These are phyloP conservation scores for Crocallis elinguaria DNA, from an alignment of 2,888 invertebrate species.

Conservation along the genomic window DNA sequence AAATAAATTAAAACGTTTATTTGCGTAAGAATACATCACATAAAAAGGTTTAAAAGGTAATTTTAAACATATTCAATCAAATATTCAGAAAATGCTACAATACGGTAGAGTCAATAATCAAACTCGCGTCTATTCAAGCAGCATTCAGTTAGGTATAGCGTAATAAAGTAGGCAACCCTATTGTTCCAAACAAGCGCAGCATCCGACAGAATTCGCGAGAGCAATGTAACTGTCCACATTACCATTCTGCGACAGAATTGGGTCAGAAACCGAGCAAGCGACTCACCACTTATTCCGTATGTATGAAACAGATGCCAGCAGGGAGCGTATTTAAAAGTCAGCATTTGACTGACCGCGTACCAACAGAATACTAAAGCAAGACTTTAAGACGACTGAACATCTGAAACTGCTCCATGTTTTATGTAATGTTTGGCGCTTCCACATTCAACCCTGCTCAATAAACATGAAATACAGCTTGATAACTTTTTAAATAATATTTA, in stretches of 20 bases:
- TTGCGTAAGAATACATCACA: too few relatives aligned
- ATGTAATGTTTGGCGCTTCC: conserved; percentile 13
- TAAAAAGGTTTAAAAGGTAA: too few relatives aligned
- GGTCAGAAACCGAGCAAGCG: conserved; percentile 46
- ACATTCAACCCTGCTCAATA: not conserved
- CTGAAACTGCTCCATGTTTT: conserved; percentile 36
- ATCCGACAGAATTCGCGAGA: not conserved
- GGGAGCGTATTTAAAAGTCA: conserved; percentile 70
- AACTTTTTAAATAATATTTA: too few relatives aligned
- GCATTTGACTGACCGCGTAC: conserved; percentile 67
- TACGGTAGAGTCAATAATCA: too few relatives aligned
- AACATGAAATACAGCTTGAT: not conserved
- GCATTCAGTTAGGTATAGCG: too few relatives aligned
- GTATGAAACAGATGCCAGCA: conserved; percentile 68
- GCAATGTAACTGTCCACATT: conserved; percentile 2
- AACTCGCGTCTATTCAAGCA: too few relatives aligned
- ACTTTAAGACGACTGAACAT: conserved; percentile 42
- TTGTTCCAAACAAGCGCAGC: not conserved
- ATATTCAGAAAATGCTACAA: too few relatives aligned
- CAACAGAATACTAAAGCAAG: conserved; percentile 58
- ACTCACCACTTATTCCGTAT: conserved; percentile 68
- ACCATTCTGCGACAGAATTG: conserved; percentile 42
- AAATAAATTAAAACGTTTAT: too few relatives aligned
- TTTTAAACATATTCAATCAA: too few relatives aligned
- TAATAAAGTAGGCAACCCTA: too few relatives aligned